These are phyloP conservation scores for Hylomyscus alleni DNA, from an alignment of 2,797 vertebrate species.

Conservation along the genomic window DNA sequence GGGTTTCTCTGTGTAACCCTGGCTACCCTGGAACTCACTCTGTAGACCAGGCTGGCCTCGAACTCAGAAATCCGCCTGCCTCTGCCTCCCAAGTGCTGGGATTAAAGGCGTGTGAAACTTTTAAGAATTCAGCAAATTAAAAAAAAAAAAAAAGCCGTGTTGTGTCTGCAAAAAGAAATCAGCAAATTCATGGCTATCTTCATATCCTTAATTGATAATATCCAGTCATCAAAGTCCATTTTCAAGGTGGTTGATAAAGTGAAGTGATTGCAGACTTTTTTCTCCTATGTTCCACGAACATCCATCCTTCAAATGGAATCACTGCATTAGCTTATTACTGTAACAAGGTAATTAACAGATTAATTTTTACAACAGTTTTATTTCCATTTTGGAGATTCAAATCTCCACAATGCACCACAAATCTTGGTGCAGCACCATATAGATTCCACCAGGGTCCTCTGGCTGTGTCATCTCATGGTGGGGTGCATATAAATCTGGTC, in stretches of 20 bases:
- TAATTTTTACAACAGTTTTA: neutral
- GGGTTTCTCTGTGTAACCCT: no score
- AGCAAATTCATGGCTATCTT: constrained; percentile 21
- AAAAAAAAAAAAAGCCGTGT: no score
- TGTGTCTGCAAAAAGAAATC: no score
- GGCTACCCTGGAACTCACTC: no score
- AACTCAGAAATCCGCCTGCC: no score
- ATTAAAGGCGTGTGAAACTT: no score
- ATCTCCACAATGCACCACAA: no score
- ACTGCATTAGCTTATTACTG: constrained; percentile 85
- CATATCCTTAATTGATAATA: neutral
- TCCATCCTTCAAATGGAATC: constrained; percentile 94
- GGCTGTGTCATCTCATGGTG: neutral
- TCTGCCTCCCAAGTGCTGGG: no score
- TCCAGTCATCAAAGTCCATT: neutral
- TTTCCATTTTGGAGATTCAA: neutral
- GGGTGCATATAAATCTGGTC: neutral
- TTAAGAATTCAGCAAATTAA: constrained; percentile 24
- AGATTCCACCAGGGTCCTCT: neutral
- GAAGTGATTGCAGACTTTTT: constrained; percentile 91
- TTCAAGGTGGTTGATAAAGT: constrained; percentile 29
- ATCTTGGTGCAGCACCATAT: neutral
- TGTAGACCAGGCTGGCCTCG: no score
- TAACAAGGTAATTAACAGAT: neutral
- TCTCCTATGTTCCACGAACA: constrained; percentile 93